Evolutionary conservation across 2,797 vertebrate genomes (phyloP).

Genomic region (Harpagifer antarcticus): DNA sequence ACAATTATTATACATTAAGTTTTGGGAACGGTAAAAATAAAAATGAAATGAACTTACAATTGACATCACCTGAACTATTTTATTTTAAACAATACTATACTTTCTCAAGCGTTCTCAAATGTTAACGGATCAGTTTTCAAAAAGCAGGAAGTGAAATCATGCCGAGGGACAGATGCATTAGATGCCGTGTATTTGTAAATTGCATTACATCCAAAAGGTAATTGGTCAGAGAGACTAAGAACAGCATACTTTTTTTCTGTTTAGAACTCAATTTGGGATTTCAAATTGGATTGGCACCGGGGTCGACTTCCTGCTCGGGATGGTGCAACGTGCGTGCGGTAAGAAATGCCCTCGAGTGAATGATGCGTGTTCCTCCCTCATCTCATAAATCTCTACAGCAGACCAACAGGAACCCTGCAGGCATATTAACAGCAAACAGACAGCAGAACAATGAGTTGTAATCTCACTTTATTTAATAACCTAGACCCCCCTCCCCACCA

Average conservation of each 20-base stretch:
- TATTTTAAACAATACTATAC: too few relatives aligned
- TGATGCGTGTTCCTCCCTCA: background rate
- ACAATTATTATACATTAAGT: too few relatives aligned
- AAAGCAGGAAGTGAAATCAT: background rate
- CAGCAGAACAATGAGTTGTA: slow-evolving; percentile 3
- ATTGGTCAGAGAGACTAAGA: slow-evolving; percentile 19
- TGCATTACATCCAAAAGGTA: slow-evolving; percentile 8
- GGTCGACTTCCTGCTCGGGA: slow-evolving; percentile 1
- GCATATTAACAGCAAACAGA: background rate
- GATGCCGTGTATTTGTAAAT: slow-evolving; percentile 27
- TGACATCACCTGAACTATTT: too few relatives aligned
- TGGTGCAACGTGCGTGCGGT: background rate
- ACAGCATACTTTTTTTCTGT: slow-evolving; percentile 36
- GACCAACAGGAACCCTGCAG: background rate
- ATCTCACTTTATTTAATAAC: slow-evolving; percentile 70
- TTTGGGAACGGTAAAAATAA: too few relatives aligned
- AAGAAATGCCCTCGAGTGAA: background rate
- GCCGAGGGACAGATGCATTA: background rate
- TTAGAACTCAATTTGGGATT: slow-evolving; percentile 44
- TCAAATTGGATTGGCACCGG: slow-evolving; percentile 26
- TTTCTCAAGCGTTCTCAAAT: background rate
- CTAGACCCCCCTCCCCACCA: slow-evolving; percentile 53
- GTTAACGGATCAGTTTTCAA: background rate
- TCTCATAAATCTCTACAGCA: background rate
- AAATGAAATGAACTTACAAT: too few relatives aligned